phyloP scores from a whole-genome alignment of 2,888 invertebrate genomes.

The Sthenelais limicola region DNA sequence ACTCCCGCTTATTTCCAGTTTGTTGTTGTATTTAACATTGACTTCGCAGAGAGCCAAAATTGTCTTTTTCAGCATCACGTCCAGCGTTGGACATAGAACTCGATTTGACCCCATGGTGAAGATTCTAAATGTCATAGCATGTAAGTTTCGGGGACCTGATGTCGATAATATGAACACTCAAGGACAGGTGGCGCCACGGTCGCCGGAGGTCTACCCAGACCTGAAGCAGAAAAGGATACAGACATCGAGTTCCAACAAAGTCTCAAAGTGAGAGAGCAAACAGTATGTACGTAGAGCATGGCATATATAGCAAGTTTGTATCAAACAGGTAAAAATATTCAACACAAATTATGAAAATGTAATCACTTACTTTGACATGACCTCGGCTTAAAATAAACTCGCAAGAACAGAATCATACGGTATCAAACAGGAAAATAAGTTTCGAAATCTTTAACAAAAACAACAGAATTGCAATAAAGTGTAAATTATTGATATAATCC shows the following conservation, averaged over 20 bases:
- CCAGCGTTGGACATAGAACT: slow-evolving; percentile 52
- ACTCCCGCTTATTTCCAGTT: slow-evolving; percentile 54
- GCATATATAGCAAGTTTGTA: too few species aligned
- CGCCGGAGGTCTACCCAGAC: slow-evolving; percentile 33
- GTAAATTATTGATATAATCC: too few species aligned
- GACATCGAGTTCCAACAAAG: slow-evolving; percentile 25
- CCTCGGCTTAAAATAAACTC: slow-evolving; percentile 10
- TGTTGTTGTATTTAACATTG: slow-evolving; percentile 52
- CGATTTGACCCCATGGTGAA: slow-evolving; percentile 35
- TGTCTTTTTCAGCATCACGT: slow-evolving; percentile 52
- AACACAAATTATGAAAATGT: slow-evolving; percentile 8
- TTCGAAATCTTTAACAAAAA: slow-evolving; percentile 5
- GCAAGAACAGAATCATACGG: slow-evolving; percentile 39
- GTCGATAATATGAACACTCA: slow-evolving; percentile 25
- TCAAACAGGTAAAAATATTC: not conserved
- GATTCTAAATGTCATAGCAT: slow-evolving; percentile 40
- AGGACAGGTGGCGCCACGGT: slow-evolving; percentile 11
- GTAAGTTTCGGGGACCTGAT: slow-evolving; percentile 38
- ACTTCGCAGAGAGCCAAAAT: slow-evolving; percentile 56
- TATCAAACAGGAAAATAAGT: too few species aligned
- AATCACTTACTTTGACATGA: too few species aligned
- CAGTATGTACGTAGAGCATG: not conserved
- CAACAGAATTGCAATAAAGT: not conserved
- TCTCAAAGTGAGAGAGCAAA: slow-evolving; percentile 10
- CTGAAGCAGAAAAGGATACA: slow-evolving; percentile 33